Evolutionary conservation across 2,888 invertebrate species (phyloP), one percentile per base, ranked within the genome.

Genomic region (Ormyrus nitidulus): DNA sequence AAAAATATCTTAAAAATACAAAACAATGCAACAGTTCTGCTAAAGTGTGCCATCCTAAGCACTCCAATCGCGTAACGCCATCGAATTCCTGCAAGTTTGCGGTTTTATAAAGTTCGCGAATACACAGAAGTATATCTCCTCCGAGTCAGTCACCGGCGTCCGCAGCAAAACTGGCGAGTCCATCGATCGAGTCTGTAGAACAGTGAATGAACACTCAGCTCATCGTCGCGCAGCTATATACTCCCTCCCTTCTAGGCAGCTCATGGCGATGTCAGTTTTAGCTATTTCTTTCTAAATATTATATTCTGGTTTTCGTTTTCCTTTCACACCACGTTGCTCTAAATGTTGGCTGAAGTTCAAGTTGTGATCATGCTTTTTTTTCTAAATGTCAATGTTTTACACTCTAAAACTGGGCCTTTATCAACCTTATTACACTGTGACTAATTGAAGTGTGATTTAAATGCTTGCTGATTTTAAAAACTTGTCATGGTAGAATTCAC

Each of bases 141-240:
- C 19, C 53, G 13, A 58, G 44, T 58, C 19, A 56, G 48, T 54
- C 53, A 1, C 51, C 48, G 19, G 11, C 54, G 54, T 64, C 49
- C n/a, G 11, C 65, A 74, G 65, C 65, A 74, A 74, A 65, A 48
- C 19, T 58, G 49, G 58, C 48, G 65, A 73, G 58, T 65, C 65
- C n/a, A 65, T 48, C 49, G 13, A 54, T 49, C 48, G 5, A 58
- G 56, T n/a, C 49, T 34, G 51, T 66, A 19, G 48, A 56, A 54
- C 62, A 54, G 48, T 11, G 56, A 56, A 62, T 13, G 48, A 64
- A 73, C 53, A 62, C 34, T 46, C 34, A 44, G 7, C 54, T 73
- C 73, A 44, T 64, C 56, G 46, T 19, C 64, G 64, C 54, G 48
- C 56, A 56, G 51, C 64, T 34, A 34, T 34, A 34, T 34, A 34